Evolutionary conservation across 2,888 invertebrate genomes (phyloP), one percentile per base, ranked within the genome.

Genomic region (Brachyopa scutellaris): DNA sequence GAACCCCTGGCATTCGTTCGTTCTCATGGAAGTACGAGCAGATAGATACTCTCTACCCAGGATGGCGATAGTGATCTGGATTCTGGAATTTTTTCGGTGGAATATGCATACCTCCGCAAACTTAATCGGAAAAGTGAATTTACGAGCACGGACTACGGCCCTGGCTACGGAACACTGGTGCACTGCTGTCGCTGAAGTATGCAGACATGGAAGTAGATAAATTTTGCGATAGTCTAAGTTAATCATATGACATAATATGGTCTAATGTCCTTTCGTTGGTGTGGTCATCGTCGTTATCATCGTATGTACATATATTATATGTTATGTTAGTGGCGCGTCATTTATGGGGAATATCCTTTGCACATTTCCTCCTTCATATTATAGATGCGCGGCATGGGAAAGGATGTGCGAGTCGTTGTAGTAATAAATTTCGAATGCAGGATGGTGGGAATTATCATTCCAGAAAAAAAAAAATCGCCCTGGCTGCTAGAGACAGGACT

Each of bases 71-170:
- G 45, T 15, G 13, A 62, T 62, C 53, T n/a, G 45, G 29, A 33
- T 47, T 62, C 53, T n/a, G 45, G 29, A 33, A 42, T 53, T 42
- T 78, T 70, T 66, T 66, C 15, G 15, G 15, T 13, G 31, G 42
- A 59, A 67, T 72, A 40, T 74, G 67, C 62, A 79, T 33, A 61
- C 66, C 74, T 74, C 69, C n/a, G 69, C 55, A 80, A 74, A 49
- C 67, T 69, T 74, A 80, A 74, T 80, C 74, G 74, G 67, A 62
- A 67, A 59, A 80, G 40, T 67, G 69, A 74, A 80, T 80, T 80
- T 74, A 80, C 67, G 79, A 74, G 61, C 11, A 47, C 36, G 15
- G 23, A 49, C 3, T 6, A 5, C 26, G 3, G 26, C 4, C 6
- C 4, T 6, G 6, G 26, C 6, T 3, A 6, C 6, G 26, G 3